phyloP scores from a whole-genome alignment of 2,888 invertebrate genomes.

The Zele albiditarsus region DNA sequence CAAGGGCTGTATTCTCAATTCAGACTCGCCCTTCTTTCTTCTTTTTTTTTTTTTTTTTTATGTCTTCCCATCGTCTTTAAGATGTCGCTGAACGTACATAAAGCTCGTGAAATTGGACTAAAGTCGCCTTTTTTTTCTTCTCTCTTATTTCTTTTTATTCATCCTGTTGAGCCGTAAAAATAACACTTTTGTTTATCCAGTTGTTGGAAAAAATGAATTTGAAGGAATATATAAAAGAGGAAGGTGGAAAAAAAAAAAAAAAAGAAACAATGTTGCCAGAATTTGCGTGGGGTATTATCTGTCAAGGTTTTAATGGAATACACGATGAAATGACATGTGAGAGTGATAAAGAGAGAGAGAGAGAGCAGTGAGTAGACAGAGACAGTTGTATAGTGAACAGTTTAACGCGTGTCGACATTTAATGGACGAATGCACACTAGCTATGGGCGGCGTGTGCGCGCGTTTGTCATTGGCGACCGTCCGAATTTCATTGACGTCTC shows the following conservation, averaged over 20 bases:
- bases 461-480: constrained; percentile 17
- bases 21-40: neutral
- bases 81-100: constrained; percentile 21
- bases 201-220: neutral
- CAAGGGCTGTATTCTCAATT: constrained; percentile 2
- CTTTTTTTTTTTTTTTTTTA: neutral
- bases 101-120: constrained; percentile 27
- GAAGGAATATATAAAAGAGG: neutral
- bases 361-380: neutral
- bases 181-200: constrained; percentile 19
- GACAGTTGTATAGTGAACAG: constrained; percentile 2
- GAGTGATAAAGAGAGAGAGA: neutral
- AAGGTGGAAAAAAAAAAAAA: neutral
- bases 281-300: neutral
- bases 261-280: neutral
- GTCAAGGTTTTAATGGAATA: neutral
- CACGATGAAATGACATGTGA: neutral
- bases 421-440: constrained; percentile 40
- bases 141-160: neutral
- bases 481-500: constrained; percentile 33
- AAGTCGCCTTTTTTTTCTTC: constrained; percentile 5
- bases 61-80: constrained; percentile 7
- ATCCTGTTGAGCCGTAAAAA: constrained; percentile 9
- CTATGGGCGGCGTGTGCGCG: constrained; percentile 30
- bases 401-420: constrained; percentile 45